Evolutionary conservation across 2,113 vertebrate species (phyloP), one percentile per base, ranked within the genome.

Genomic region (Sylvietta virens): DNA sequence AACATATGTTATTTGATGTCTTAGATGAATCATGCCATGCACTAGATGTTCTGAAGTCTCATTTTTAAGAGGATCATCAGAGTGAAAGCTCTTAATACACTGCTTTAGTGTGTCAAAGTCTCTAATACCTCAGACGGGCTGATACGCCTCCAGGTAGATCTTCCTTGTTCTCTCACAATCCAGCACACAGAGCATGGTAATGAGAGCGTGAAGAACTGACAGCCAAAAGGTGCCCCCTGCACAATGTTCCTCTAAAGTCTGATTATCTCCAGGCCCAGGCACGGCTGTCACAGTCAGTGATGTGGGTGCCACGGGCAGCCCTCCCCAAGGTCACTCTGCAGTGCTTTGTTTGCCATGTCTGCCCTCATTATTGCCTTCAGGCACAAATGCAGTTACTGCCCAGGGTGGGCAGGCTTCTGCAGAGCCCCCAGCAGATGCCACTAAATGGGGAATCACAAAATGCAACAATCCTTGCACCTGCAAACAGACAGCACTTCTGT

Each of bases 301-400:
- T 94, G 96, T 81, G 90, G 93, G 94, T 86, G 97, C 96, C 92
- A 67, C 92, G 88, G 97, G 98, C 98, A 88, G 88, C 91, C 12
- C 76, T 96, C 97, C 87, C 73, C 97, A 98, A 98, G 98, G 98
- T 98, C 98, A 98, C 94, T 95, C 97, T 88, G 91, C 96, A 94
- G 95, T 67, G 67, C 95, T 96, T 69, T 94, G 79, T 92, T 97
- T 97, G 96, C 97, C 93, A 73, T 40, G 65, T 97, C 96, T 95
- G 81, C 97, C 81, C 98, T 98, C 98, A 95, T 96, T 90, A 91
- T 92, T 95, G 78, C 96, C 96, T 98, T 97, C 72, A 96, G 97
- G 76, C 95, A 95, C 83, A 98, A 97, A 97, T 92, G 95, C 97
- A 98, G 97, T 98, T 98, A 98, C 77, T 96, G 94, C 69, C 92